A percentile compares a stretch with the other conserved stretches of the same genome.
Conservation (phyloP, 2,113 vertebrate genomes). For the Pampusana beccarii region DNA sequence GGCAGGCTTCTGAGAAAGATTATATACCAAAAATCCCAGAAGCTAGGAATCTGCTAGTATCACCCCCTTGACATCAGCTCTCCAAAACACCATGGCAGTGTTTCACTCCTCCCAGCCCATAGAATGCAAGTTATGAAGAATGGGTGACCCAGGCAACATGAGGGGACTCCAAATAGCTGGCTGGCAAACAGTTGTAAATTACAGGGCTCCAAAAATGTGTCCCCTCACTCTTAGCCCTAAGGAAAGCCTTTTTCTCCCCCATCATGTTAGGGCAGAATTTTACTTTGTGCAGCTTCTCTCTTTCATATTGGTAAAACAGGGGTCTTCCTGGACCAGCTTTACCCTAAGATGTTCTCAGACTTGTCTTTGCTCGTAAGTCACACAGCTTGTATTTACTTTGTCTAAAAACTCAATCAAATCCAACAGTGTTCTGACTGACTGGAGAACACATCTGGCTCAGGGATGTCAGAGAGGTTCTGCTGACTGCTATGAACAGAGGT, state of each 20-base stretch:
- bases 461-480: background rate
- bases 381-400: background rate
- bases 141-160: accelerated
- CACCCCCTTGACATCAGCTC: background rate
- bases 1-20: background rate
- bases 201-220: accelerated
- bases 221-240: accelerated
- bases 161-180: background rate
- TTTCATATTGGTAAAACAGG: background rate
- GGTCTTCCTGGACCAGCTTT: background rate
- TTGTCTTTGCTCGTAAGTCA: background rate
- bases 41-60: background rate
- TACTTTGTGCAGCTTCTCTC: background rate
- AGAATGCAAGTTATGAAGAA: background rate
- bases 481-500: background rate
- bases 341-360: background rate
- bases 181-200: background rate
- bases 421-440: background rate
- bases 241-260: background rate
- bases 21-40: background rate
- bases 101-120: background rate
- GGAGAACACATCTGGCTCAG: background rate
- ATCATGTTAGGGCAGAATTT: background rate
- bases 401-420: background rate
- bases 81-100: accelerated